Conservation (phyloP, 2,113 vertebrate genomes). For the Globicephala melas region DNA sequence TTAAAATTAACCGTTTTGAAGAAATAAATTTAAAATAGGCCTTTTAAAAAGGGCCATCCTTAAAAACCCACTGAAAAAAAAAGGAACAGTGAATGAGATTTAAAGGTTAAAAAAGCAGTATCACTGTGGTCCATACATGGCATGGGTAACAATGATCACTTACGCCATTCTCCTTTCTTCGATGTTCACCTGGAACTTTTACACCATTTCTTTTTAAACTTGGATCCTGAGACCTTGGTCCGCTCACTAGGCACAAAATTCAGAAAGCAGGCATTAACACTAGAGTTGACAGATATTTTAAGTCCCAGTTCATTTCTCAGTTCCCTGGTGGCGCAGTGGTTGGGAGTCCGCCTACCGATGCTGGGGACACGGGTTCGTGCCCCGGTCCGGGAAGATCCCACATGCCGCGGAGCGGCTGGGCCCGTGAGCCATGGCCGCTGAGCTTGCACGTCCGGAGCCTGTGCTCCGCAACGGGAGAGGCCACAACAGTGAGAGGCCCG, state of each 20-base stretch:
- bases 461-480: no score
- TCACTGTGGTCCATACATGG: rapidly evolving
- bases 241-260: conserved; percentile 77
- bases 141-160: conserved; percentile 63
- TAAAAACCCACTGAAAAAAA: not conserved
- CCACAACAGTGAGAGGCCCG: no score
- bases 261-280: conserved; percentile 20
- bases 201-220: conserved; percentile 90
- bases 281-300: not conserved
- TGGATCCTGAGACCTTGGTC: conserved; percentile 86
- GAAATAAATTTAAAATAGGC: not conserved
- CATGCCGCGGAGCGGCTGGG: no score
- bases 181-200: conserved; percentile 85
- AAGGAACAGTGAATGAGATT: not conserved
- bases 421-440: no score
- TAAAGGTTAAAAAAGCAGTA: not conserved
- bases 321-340: not conserved
- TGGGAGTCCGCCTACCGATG: no score
- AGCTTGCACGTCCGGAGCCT: no score
- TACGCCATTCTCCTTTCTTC: conserved; percentile 95
- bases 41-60: not conserved
- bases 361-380: no score
- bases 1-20: not conserved
- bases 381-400: no score
- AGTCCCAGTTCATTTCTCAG: not conserved